These are phyloP conservation scores for Erynnis tages DNA, from an alignment of 2,888 invertebrate genomes.

Conservation along the genomic window DNA sequence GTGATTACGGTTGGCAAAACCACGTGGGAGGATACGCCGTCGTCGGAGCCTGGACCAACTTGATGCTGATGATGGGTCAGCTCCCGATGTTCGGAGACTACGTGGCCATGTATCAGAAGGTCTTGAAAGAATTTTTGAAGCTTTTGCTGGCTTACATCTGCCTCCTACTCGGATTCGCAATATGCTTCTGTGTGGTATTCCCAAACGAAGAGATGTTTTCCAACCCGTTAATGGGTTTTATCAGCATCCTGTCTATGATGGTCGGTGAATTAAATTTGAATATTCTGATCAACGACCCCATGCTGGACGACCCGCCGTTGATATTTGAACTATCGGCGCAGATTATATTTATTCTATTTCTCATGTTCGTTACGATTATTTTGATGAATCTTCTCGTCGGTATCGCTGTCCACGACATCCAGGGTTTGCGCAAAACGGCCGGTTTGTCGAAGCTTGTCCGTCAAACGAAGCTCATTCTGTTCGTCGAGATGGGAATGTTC, in stretches of 20 bases:
- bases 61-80: constrained; percentile 94
- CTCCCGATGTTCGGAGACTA: constrained; percentile 94
- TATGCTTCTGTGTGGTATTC: constrained; percentile 93
- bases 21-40: constrained; percentile 93
- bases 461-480: constrained; percentile 91
- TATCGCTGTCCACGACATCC: constrained; percentile 93
- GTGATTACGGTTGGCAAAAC: constrained; percentile 91
- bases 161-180: constrained; percentile 90
- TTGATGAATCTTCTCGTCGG: constrained; percentile 93
- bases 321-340: constrained; percentile 89
- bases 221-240: constrained; percentile 91
- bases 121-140: constrained; percentile 91
- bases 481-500: constrained; percentile 90
- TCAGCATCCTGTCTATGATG: constrained; percentile 93
- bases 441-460: constrained; percentile 91
- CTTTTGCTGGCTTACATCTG: constrained; percentile 91
- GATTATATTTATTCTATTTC: constrained; percentile 89
- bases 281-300: constrained; percentile 86
- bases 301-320: constrained; percentile 86
- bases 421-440: constrained; percentile 91
- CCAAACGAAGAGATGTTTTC: constrained; percentile 91
- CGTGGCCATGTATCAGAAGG: constrained; percentile 94
- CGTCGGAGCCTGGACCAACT: constrained; percentile 92
- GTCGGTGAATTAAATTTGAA: constrained; percentile 91
- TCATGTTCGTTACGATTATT: constrained; percentile 92